Evolutionary conservation across 2,888 invertebrate genomes (phyloP), one percentile per base, ranked within the genome.

Genomic region (Abscondita cerata): DNA sequence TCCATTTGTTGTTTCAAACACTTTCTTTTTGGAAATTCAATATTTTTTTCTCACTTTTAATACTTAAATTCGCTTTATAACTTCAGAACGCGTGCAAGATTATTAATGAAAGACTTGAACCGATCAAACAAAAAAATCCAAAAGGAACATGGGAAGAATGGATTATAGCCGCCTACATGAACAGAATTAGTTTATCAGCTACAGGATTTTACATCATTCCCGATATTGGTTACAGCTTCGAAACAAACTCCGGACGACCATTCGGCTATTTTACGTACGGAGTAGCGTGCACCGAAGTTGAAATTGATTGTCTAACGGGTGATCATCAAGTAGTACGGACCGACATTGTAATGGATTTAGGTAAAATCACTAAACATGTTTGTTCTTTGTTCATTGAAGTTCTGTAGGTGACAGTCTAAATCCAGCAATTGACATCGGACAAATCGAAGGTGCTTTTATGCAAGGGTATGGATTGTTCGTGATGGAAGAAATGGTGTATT

Each of bases 321-420:
- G 96, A 97, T 75, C 96, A 97, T 80, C 89, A 90, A 82, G 90
- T 96, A 1, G 79, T 95, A 33, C 85, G 91, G 73, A 91, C 93
- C 0, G 96, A 98, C 74, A 96, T 98, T 70, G 96, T 98, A 0
- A 97, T 98, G 97, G 98, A 98, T 82, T 85, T 98, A 69, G 97
- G 78, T 75, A 69, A 41, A 41, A 1, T 12, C 3, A 12, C 13
- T 36, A 36, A 36, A n/a, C 4, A 38, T 5, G 3, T 2, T 38
- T 9, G 9, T 36, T 12, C 2, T 9, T 6, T 5, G 3, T 36
- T 6, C 3, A 36, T 5, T 2, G 12, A 6, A 2, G 12, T 41
- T 41, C 11, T 57, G 9, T 47, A 77, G 77, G 97, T 0, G 90
- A 93, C 70, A 96, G 96, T 80, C 81, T 98, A 55, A 98, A 98